phyloP scores from a whole-genome alignment of 2,797 vertebrate species.

The Uromys caudimaculatus region DNA sequence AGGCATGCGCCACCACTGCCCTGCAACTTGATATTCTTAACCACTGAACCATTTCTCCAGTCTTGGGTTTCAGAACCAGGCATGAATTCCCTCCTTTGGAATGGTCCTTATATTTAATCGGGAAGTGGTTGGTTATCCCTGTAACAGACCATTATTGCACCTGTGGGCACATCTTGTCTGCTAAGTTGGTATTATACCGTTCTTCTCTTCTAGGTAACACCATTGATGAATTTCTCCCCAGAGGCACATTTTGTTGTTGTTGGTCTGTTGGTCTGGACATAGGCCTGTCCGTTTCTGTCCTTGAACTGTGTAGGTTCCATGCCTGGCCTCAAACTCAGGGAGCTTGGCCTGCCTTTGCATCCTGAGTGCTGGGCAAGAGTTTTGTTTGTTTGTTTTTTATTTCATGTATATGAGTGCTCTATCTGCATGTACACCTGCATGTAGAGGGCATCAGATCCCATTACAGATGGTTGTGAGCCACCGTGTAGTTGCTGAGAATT shows the following conservation, averaged over 20 bases:
- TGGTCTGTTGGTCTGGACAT: background rate
- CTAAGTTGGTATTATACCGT: background rate
- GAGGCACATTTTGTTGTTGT: background rate
- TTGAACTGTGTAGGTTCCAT: background rate
- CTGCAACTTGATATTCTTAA: background rate
- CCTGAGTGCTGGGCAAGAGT: background rate
- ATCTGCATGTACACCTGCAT: background rate
- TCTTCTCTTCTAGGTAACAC: background rate
- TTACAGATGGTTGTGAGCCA: background rate
- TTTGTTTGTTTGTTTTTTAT: background rate
- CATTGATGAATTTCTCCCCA: background rate
- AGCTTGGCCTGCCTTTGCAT: background rate
- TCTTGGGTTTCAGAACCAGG: background rate
- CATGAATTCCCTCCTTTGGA: background rate
- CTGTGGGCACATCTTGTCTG: no score
- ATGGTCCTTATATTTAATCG: background rate
- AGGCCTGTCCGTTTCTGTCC: background rate
- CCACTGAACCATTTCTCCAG: background rate
- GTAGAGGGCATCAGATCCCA: background rate
- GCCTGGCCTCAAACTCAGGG: background rate
- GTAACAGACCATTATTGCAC: background rate
- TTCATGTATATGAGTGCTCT: background rate
- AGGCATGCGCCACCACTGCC: no score
- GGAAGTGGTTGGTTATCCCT: background rate
- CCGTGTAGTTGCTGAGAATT: background rate